These are phyloP conservation scores for Ethmia dodecea DNA, from an alignment of 2,888 invertebrate genomes.

Conservation along the genomic window DNA sequence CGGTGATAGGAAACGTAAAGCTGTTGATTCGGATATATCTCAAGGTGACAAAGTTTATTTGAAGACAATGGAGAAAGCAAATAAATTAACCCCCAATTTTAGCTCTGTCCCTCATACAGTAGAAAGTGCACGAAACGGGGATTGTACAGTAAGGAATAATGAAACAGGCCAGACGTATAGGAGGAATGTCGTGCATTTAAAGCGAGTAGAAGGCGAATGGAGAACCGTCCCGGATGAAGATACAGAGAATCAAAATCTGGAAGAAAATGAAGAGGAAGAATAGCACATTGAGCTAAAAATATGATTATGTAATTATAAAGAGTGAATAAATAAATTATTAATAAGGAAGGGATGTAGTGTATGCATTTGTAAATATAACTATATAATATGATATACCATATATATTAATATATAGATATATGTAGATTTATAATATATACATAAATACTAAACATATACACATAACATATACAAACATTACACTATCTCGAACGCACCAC, in stretches of 20 bases:
- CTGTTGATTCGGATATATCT: slow-evolving; percentile 4
- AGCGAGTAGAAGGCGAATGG: slow-evolving; percentile 4
- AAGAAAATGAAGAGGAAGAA: neutral
- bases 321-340: neutral
- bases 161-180: slow-evolving; percentile 17
- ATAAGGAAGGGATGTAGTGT: neutral
- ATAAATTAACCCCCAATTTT: slow-evolving; percentile 16
- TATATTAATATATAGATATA: too few species aligned
- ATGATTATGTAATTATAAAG: neutral
- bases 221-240: neutral
- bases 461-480: too few species aligned
- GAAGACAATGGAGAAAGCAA: slow-evolving; percentile 15
- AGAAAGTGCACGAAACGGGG: slow-evolving; percentile 8
- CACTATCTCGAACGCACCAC: too few species aligned
- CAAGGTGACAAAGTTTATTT: slow-evolving; percentile 22
- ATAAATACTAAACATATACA: too few species aligned
- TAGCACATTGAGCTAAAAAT: neutral
- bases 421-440: too few species aligned
- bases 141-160: slow-evolving; percentile 15
- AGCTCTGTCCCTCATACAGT: slow-evolving; percentile 15
- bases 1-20: slow-evolving; percentile 3
- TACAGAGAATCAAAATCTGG: neutral
- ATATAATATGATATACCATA: too few species aligned
- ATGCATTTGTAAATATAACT: too few species aligned
- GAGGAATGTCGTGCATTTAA: slow-evolving; percentile 13